Percentiles rank a stretch among this genome's conserved stretches.
Evolutionary conservation across 2,113 vertebrate genomes (phyloP).

Genomic region (Pontoporia blainvillei): DNA sequence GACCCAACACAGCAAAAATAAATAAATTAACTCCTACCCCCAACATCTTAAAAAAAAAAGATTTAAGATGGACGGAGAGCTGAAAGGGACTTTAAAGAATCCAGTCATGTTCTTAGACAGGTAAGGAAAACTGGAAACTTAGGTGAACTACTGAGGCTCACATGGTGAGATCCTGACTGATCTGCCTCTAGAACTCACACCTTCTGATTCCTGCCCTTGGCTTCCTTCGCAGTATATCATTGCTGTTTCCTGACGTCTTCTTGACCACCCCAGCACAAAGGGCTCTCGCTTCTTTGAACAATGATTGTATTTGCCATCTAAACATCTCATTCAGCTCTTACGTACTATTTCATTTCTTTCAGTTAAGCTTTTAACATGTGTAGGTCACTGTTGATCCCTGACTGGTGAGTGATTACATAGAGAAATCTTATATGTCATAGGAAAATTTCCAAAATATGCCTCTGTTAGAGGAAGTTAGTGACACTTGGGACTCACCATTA

Average conservation of each 20-base stretch:
- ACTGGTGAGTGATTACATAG: not conserved
- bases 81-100: not conserved
- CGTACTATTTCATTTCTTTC: not conserved
- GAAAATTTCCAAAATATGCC: slow-evolving; percentile 21
- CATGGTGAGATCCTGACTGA: not conserved
- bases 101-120: not conserved
- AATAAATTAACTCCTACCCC: no score
- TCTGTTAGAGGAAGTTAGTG: not conserved
- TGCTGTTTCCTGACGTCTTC: not conserved
- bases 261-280: not conserved
- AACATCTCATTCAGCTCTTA: not conserved
- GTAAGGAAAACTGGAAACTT: not conserved
- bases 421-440: not conserved
- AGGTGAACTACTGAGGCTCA: not conserved
- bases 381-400: not conserved
- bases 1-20: no score
- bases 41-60: not conserved
- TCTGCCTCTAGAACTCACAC: not conserved
- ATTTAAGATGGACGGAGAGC: not conserved
- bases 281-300: not conserved
- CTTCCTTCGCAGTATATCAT: no score
- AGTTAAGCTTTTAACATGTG: not conserved
- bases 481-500: not conserved
- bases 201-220: not conserved
- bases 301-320: not conserved